Evolutionary conservation across 2,888 invertebrate genomes (phyloP).

Genomic region (Notodonta ziczac): DNA sequence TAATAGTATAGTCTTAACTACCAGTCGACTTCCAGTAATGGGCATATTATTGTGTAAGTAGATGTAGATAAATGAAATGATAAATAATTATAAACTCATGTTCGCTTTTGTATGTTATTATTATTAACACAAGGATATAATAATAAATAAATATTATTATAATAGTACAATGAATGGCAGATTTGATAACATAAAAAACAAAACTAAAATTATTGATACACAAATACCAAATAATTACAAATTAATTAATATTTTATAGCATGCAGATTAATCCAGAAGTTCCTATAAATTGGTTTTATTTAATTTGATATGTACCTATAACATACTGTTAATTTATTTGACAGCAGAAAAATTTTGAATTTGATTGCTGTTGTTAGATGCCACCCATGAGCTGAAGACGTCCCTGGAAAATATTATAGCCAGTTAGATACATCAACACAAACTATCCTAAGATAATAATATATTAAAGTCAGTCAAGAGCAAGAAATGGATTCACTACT

Average conservation of each 20-base stretch:
- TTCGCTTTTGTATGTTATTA: too few species aligned
- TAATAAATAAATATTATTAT: neutral
- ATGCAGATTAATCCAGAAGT: constrained; percentile 27
- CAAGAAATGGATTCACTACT: too few species aligned
- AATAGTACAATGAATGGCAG: neutral
- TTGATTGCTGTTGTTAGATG: constrained; percentile 92
- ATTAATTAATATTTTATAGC: constrained; percentile 17
- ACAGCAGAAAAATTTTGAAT: constrained; percentile 92
- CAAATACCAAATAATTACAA: neutral
- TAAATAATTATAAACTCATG: neutral
- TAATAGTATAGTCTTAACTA: constrained; percentile 30
- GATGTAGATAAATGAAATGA: neutral
- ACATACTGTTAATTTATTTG: constrained; percentile 81
- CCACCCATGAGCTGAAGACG: constrained; percentile 96
- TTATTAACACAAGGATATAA: too few species aligned
- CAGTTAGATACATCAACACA: constrained; percentile 7
- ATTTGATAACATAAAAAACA: neutral
- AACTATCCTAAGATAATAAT: too few species aligned
- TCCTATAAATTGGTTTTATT: constrained; percentile 38
- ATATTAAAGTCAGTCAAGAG: too few species aligned
- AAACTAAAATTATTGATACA: neutral
- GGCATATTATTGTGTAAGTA: neutral
- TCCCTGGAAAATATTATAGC: constrained; percentile 87
- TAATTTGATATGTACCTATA: constrained; percentile 64
- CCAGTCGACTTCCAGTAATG: constrained; percentile 22